Conservation (phyloP, 2,888 invertebrate genomes). For the Conchocele bisecta region DNA sequence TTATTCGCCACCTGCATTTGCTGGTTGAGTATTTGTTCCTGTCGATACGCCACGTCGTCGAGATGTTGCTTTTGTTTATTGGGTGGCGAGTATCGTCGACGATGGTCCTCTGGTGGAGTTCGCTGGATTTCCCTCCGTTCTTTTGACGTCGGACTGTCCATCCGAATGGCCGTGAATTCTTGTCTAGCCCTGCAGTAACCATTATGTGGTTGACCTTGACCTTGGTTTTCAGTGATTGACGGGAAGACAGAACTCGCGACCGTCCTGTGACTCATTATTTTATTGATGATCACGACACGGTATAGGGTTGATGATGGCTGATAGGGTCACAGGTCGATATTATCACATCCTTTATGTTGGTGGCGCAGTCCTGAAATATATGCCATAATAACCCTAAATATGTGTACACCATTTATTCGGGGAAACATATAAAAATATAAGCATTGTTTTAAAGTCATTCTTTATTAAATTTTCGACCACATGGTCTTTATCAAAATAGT, state of each 20-base stretch:
- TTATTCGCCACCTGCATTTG: conserved; percentile 70
- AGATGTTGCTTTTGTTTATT: neutral
- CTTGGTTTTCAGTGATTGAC: neutral
- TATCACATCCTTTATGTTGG: too few species aligned
- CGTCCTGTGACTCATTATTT: conserved; percentile 50
- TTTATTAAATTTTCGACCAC: too few species aligned
- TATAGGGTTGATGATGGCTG: too few species aligned
- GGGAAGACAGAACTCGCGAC: conserved; percentile 19
- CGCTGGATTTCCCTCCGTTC: neutral
- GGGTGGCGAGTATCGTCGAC: neutral
- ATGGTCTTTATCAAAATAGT: too few species aligned
- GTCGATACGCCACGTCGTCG: conserved; percentile 16
- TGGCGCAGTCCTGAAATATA: neutral
- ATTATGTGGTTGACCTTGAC: neutral
- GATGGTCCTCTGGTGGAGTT: neutral
- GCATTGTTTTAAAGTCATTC: too few species aligned
- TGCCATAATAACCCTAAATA: too few species aligned
- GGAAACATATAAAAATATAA: too few species aligned
- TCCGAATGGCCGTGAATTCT: conserved; percentile 65
- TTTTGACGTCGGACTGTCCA: conserved; percentile 42
- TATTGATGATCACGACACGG: too few species aligned
- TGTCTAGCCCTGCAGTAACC: conserved; percentile 45
- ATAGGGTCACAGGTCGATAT: too few species aligned
- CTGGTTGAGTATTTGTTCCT: conserved; percentile 73
- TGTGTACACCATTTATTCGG: too few species aligned